Base-by-base conservation (phyloP, 2,888 invertebrate species). In the Pristionchus fissidentatus region DNA sequence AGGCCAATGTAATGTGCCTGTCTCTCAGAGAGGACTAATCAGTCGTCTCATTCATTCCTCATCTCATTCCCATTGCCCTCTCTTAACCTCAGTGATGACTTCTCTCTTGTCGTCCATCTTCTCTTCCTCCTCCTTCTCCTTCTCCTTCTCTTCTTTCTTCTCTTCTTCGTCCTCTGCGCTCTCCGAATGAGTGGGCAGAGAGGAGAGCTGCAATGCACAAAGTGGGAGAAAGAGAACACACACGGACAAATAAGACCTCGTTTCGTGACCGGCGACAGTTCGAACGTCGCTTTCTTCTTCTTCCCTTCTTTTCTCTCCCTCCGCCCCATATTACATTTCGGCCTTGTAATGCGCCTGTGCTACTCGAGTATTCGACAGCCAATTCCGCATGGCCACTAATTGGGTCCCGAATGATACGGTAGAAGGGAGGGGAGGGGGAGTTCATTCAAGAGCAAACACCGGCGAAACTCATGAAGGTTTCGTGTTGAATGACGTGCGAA, bases 151-250 rank as follows among this genome's bases (percentile, higher is more conserved):
- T 26, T 79, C 26, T 57, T 55, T 79, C 79, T 35, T 41, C 57
- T 79, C 79, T 29, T 57, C 43, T n/a, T 46, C 75, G 13, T 75
- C 75, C 41, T 75, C 75, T 22, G 49, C 49, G 49, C 46, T 75
- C 75, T 75, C 49, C 75, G 75, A 49, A 75, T 70, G 70, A 70
- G 70, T 70, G n/a, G 70, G 70, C 3, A 70, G 70, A 32, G 41
- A 43, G 41, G 70, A 70, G 32, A 43, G 70, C 70, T 70, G 70
- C n/a, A 70, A 70, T 43, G 70, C 35, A 43, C 8, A 70, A 70
- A 41, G 66, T 70, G 66, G 26, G 70, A n/a, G 41, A 66, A 66
- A 13, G 38, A 43, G 22, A 43, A 13, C 49, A 13, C 49, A 10
- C 8, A 49, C 19, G 19, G 10, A 29, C 49, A 52, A 75, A 41